phyloP scores from a whole-genome alignment of 1,140 invertebrate genomes.

The Drosophila lini region DNA sequence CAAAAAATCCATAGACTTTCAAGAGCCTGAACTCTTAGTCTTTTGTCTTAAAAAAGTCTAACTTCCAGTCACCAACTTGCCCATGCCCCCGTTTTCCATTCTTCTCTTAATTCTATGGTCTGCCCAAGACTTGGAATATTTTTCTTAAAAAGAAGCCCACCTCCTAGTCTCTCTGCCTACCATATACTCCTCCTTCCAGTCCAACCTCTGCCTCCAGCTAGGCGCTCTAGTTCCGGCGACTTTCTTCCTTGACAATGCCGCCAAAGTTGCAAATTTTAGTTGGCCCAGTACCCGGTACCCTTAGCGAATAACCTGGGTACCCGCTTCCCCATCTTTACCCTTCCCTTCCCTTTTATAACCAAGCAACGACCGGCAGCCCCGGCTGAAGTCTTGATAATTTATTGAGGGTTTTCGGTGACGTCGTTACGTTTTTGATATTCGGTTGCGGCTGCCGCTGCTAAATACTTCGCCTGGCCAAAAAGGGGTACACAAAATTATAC shows the following conservation, averaged over 20 bases:
- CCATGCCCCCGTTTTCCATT: background rate
- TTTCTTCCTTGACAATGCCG: slow-evolving; percentile 59
- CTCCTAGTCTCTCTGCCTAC: background rate
- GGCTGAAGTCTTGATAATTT: slow-evolving; percentile 71
- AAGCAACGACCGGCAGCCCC: slow-evolving; percentile 14
- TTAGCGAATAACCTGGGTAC: background rate
- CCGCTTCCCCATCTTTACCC: background rate
- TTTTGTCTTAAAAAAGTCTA: background rate
- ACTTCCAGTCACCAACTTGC: background rate
- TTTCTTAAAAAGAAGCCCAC: background rate
- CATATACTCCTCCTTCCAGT: too few relatives aligned
- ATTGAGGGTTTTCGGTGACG: slow-evolving; percentile 79
- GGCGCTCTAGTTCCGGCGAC: slow-evolving; percentile 71
- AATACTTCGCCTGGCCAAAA: slow-evolving; percentile 67
- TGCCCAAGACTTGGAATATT: background rate
- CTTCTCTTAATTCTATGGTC: background rate
- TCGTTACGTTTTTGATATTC: slow-evolving; percentile 81
- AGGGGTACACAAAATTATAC: slow-evolving; percentile 79
- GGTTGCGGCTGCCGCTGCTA: slow-evolving; percentile 77
- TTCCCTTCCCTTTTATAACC: background rate
- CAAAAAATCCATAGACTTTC: background rate
- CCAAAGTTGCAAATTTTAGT: slow-evolving; percentile 60
- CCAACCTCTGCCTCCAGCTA: slow-evolving; percentile 34
- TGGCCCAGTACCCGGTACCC: slow-evolving; percentile 14
- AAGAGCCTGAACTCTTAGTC: too few relatives aligned